Evolutionary conservation across 37 sponge, comb jelly and placozoan species (phyloP), one percentile per base, ranked within the genome.

Genomic region (Axinella damicornis): DNA sequence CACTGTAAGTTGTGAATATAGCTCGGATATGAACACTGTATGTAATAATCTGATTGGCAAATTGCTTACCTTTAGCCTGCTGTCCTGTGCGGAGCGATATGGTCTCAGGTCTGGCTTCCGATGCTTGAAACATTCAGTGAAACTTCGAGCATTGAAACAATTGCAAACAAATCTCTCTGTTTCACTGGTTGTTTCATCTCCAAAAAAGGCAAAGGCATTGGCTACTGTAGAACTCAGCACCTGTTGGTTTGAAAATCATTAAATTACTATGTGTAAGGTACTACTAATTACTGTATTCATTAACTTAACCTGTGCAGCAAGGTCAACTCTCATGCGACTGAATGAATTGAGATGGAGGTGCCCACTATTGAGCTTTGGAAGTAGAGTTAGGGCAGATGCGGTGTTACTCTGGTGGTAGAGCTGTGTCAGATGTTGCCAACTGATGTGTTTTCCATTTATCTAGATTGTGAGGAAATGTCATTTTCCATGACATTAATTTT

Each of bases 151-250:
- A 60, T 77, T 77, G 13, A 77, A n/a, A 61, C 64, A 58, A 38
- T 77, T 64, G 60, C 58, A 77, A 27, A n/a, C n/a, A n/a, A n/a
- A n/a, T n/a, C n/a, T n/a, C 58, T 61, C 76, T 28, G 76, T 74
- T 24, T 74, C 76, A 12, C 12, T 32, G 19, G 30, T 58, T 32
- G 52, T 58, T 13, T 52, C 31, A 28, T 33, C 76, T 25, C 59
- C 58, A 27, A 31, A 24, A 12, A 74, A n/a, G n/a, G n/a, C n/a
- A 13, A 74, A 24, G 12, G 76, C 76, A 17, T 19, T 54, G 24
- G 58, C 76, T n/a, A 74, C 76, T 28, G 76, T 28, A 19, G 11
- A 55, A 54, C 76, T 74, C 30, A 74, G 59, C 16, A 55, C 76
- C 76, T 74, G n/a, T n/a, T n/a, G n/a, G n/a, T n/a, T n/a, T n/a